phyloP scores from a whole-genome alignment of 2,888 invertebrate genomes.

The Cryptocephalus primarius region DNA sequence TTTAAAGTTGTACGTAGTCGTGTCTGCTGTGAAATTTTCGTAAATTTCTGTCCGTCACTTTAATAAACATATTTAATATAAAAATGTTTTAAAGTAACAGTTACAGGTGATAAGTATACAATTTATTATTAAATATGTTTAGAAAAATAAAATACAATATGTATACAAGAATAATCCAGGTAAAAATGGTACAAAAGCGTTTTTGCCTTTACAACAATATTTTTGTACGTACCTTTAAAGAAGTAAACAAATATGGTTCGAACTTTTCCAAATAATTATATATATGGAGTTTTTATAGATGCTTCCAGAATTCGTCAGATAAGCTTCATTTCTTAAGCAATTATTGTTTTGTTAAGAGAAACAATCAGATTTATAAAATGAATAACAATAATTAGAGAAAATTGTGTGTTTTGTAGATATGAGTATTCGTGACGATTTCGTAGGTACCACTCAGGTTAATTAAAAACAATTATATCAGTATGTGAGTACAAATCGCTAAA shows the following conservation, averaged over 20 bases:
- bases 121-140: constrained; percentile 5
- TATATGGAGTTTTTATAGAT: constrained; percentile 22
- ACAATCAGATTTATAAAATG: constrained; percentile 10
- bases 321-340: constrained; percentile 27
- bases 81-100: constrained; percentile 7
- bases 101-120: constrained; percentile 16
- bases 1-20: too few relatives aligned
- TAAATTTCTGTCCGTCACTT: too few relatives aligned
- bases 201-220: constrained; percentile 36
- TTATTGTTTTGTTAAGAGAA: constrained; percentile 7
- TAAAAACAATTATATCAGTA: constrained; percentile 20
- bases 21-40: too few relatives aligned
- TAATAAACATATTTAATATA: constrained; percentile 14
- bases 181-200: constrained; percentile 37
- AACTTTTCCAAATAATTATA: constrained; percentile 13
- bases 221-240: constrained; percentile 35
- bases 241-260: constrained; percentile 17
- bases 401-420: constrained; percentile 15
- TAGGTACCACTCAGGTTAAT: constrained; percentile 16
- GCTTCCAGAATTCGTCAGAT: constrained; percentile 17
- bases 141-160: constrained; percentile 15
- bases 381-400: constrained; percentile 6
- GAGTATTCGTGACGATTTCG: neutral
- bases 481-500: constrained; percentile 27
- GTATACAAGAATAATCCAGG: constrained; percentile 31